Conservation (phyloP, 2,888 invertebrate species). For the Cantharis rustica region DNA sequence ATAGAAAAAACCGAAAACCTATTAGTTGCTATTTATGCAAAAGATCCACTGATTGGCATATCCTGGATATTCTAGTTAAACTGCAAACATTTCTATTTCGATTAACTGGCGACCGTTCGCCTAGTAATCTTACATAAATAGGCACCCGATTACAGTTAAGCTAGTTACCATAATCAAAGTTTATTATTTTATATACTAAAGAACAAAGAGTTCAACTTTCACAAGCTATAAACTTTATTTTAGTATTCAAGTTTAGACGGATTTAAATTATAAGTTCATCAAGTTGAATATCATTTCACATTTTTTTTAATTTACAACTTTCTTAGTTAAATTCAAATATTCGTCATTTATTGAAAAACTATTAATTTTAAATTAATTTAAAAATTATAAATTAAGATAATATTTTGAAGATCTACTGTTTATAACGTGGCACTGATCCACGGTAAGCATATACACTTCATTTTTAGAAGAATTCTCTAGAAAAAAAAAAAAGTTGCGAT, state of each 20-base stretch:
- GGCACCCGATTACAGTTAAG: constrained; percentile 25
- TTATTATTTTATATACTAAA: constrained; percentile 41
- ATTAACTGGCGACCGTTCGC: constrained; percentile 26
- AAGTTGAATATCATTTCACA: constrained; percentile 26
- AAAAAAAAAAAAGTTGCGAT: too few relatives aligned
- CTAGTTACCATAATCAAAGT: constrained; percentile 36
- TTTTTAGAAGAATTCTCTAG: too few relatives aligned
- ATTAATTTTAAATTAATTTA: too few relatives aligned
- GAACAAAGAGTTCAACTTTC: constrained; percentile 33
- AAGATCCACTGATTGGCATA: constrained; percentile 10
- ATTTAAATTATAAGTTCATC: constrained; percentile 34
- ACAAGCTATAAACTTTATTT: constrained; percentile 39
- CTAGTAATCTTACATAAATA: constrained; percentile 28
- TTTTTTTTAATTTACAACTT: constrained; percentile 6
- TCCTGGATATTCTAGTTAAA: constrained; percentile 14
- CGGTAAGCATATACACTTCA: too few relatives aligned
- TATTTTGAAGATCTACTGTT: too few relatives aligned
- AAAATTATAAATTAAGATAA: too few relatives aligned
- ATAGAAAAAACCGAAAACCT: neutral
- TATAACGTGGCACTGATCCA: too few relatives aligned
- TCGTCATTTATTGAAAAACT: neutral
- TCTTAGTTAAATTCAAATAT: neutral
- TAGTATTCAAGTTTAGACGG: constrained; percentile 38
- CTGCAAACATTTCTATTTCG: constrained; percentile 25
- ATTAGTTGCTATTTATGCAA: neutral